A percentile compares a stretch with the other conserved stretches of the same genome.
Conservation (phyloP, 2,888 invertebrate genomes). For the Oxystoma pomonae region DNA sequence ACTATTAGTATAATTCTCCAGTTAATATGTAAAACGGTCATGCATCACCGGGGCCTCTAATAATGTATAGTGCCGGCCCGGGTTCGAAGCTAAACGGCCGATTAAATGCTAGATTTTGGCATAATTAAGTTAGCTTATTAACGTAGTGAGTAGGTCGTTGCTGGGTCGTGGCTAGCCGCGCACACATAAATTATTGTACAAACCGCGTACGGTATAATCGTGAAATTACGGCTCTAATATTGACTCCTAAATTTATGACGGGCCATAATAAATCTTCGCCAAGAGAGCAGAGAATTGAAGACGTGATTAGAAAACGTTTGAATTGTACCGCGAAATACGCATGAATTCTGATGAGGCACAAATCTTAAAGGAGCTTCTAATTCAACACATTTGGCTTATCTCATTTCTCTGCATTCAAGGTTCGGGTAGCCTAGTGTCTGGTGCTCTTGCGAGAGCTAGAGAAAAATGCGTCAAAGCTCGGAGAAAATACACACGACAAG, state of each 20-base stretch:
- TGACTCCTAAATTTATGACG: constrained; percentile 20
- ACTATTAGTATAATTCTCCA: constrained; percentile 32
- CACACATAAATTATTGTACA: constrained; percentile 37
- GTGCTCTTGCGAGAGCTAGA: no score
- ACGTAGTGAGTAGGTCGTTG: constrained; percentile 33
- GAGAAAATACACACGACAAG: no score
- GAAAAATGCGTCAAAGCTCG: no score
- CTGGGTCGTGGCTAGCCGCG: constrained; percentile 33
- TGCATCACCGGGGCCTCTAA: constrained; percentile 30
- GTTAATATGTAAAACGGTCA: constrained; percentile 34
- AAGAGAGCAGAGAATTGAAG: no score
- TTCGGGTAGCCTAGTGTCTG: no score
- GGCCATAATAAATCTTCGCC: no score
- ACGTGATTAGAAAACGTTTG: no score
- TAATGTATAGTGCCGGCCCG: constrained; percentile 28
- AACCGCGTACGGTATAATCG: constrained; percentile 26
- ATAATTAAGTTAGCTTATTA: constrained; percentile 39
- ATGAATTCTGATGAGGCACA: no score
- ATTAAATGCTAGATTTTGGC: constrained; percentile 38
- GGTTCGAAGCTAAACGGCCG: constrained; percentile 32
- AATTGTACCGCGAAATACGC: no score
- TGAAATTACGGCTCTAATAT: constrained; percentile 23
- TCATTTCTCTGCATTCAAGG: no score
- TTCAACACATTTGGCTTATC: no score
- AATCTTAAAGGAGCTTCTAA: no score